Percentiles rank a stretch among this genome's conserved stretches.
Evolutionary conservation across 2,113 vertebrate genomes (phyloP).

Genomic region (Heterocephalus glaber): DNA sequence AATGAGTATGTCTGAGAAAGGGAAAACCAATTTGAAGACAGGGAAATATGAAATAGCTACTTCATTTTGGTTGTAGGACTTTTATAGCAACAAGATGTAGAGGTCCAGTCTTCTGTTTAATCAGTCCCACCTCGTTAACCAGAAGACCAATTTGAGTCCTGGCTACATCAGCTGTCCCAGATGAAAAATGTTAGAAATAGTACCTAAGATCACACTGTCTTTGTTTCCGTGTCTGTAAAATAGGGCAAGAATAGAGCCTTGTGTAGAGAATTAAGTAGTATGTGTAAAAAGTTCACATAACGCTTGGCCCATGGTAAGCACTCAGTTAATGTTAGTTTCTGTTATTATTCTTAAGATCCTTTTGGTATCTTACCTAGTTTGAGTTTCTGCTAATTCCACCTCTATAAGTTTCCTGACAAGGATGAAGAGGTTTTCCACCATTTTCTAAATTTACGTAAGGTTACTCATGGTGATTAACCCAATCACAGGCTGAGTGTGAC

Average conservation of each 20-base stretch:
- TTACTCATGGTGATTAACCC: not conserved
- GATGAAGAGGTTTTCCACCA: no score
- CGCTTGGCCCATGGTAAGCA: no score
- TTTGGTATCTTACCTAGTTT: not conserved
- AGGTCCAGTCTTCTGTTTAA: not conserved
- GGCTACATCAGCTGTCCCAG: no score
- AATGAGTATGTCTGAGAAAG: not conserved
- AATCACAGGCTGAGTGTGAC: not conserved
- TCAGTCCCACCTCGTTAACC: fast-evolving
- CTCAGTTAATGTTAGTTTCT: not conserved
- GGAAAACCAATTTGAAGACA: not conserved
- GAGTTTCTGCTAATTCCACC: not conserved
- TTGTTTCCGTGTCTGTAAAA: not conserved
- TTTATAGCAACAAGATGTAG: no score
- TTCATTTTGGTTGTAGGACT: no score
- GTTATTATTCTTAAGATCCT: not conserved
- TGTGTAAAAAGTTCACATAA: not conserved
- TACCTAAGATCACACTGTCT: not conserved
- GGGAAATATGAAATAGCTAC: not conserved
- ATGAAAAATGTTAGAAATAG: not conserved
- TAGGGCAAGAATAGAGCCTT: not conserved
- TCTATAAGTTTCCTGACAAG: not conserved
- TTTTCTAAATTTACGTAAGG: not conserved
- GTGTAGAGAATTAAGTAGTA: not conserved
- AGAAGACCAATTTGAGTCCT: not conserved